These are phyloP conservation scores for Acanthurus leucopareius DNA, from an alignment of 2,797 vertebrate genomes.

Conservation along the genomic window DNA sequence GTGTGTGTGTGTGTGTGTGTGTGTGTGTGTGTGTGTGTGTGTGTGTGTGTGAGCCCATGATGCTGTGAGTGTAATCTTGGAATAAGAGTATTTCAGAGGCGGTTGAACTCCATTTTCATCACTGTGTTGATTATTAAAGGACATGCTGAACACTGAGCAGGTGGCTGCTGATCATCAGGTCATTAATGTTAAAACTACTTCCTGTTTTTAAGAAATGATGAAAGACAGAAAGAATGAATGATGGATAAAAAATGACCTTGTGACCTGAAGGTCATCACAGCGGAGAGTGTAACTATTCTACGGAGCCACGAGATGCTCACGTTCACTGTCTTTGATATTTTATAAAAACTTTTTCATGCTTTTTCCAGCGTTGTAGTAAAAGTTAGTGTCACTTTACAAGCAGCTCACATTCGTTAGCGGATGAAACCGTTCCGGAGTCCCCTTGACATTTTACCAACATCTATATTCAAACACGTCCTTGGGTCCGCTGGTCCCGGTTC, in stretches of 20 bases:
- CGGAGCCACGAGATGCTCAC: too few relatives aligned
- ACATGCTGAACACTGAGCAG: constrained; percentile 2
- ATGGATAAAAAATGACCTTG: background rate
- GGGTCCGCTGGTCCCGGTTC: background rate
- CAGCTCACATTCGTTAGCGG: constrained; percentile 22
- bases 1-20: constrained; percentile 9
- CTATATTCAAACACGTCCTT: constrained; percentile 49
- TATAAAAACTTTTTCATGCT: too few relatives aligned
- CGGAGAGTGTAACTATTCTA: too few relatives aligned
- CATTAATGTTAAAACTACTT: background rate
- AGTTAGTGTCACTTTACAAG: constrained; percentile 8
- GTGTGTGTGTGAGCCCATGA: constrained; percentile 10
- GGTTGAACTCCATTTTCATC: constrained; percentile 44
- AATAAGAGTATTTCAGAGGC: constrained; percentile 16
- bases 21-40: constrained; percentile 9
- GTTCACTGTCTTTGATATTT: too few relatives aligned
- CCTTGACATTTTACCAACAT: constrained; percentile 55
- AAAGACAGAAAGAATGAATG: background rate
- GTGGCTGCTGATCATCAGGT: background rate
- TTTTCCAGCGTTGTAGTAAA: too few relatives aligned
- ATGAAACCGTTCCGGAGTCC: constrained; percentile 23
- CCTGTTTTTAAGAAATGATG: background rate
- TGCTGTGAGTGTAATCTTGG: constrained; percentile 1
- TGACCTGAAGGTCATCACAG: too few relatives aligned
- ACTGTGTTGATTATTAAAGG: constrained; percentile 11